A percentile compares a stretch with the other conserved stretches of the same genome.
These are phyloP conservation scores for Hirundichthys speculiger DNA, from an alignment of 2,113 vertebrate species.

Conservation along the genomic window DNA sequence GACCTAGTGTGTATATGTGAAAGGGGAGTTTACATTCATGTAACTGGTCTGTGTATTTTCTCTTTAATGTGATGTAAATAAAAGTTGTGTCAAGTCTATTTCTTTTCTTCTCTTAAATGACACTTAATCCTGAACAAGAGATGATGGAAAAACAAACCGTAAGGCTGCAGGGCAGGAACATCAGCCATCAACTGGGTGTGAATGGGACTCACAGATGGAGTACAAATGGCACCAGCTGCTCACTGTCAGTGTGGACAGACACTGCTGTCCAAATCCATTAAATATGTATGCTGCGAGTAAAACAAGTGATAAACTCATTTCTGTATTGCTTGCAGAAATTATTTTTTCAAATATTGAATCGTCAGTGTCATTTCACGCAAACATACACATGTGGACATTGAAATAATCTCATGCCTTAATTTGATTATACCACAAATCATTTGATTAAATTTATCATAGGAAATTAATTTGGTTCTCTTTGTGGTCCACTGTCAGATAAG, in stretches of 20 bases:
- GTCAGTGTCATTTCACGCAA: no score
- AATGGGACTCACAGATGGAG: slow-evolving; percentile 35
- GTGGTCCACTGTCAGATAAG: no score
- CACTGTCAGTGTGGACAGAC: slow-evolving; percentile 14
- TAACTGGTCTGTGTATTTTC: no score
- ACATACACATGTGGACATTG: no score
- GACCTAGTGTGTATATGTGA: no score
- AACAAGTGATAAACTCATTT: neutral
- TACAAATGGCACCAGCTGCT: slow-evolving; percentile 45
- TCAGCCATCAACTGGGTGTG: slow-evolving; percentile 1
- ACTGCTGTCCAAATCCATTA: slow-evolving; percentile 4
- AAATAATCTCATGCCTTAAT: no score
- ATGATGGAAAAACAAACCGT: neutral
- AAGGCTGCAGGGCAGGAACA: slow-evolving; percentile 4
- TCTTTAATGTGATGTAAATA: no score
- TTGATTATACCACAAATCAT: no score
- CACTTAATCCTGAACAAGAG: neutral
- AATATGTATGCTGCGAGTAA: slow-evolving; percentile 15
- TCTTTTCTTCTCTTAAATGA: neutral
- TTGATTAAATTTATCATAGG: no score
- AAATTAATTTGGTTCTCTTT: no score
- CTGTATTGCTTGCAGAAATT: neutral
- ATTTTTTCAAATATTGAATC: neutral
- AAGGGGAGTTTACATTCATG: no score
- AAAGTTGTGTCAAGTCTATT: no score